Evolutionary conservation across 1,140 invertebrate genomes (phyloP).

Genomic region (Saccostrea cuccullata): DNA sequence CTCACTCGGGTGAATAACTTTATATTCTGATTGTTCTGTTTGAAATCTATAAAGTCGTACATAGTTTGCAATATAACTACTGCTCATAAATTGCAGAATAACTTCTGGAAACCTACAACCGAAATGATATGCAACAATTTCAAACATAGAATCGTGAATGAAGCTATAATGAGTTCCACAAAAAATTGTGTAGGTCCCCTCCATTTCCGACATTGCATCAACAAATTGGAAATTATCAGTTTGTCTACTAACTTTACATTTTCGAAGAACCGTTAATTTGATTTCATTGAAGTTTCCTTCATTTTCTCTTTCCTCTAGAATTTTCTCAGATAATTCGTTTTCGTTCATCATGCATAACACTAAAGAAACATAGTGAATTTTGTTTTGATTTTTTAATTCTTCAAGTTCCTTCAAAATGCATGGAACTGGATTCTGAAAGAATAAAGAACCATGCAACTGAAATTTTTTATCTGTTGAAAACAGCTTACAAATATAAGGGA

Average conservation of each 20-base stretch:
- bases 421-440: background rate
- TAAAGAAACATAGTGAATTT: background rate
- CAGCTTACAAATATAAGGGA: background rate
- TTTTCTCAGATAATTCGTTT: background rate
- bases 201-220: background rate
- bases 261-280: background rate
- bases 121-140: background rate
- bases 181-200: background rate
- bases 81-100: background rate
- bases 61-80: background rate
- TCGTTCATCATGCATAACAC: background rate
- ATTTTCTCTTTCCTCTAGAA: background rate
- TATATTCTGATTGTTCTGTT: background rate
- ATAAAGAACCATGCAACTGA: background rate
- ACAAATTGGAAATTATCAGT: background rate
- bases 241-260: background rate
- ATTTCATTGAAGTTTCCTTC: background rate
- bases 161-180: background rate
- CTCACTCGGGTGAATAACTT: background rate
- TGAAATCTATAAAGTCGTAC: too few species aligned
- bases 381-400: background rate
- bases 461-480: background rate
- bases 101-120: background rate
- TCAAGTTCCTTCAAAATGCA: background rate
- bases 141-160: background rate